A percentile compares a stretch with the other conserved stretches of the same genome.
phyloP scores from a whole-genome alignment of 92 coral and sea anemone species.

The Siderastrea radians region DNA sequence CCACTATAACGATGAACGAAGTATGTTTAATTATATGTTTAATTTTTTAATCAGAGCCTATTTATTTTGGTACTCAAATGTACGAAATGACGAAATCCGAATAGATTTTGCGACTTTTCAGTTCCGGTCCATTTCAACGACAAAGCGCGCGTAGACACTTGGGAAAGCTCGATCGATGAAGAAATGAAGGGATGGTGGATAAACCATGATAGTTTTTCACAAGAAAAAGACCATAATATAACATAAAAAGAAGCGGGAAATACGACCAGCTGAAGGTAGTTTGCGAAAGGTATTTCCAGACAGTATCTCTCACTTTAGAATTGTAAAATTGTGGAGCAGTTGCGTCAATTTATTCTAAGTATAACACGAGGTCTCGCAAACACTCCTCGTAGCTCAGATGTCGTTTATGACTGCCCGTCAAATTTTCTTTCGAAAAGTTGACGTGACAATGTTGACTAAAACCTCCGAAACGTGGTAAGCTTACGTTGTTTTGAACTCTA shows the following conservation, averaged over 20 bases:
- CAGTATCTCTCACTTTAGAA: background rate
- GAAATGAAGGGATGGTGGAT: conserved; percentile 88
- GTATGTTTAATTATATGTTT: too few relatives aligned
- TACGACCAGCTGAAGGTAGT: conserved; percentile 86
- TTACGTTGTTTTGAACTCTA: background rate
- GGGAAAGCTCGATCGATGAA: conserved; percentile 38
- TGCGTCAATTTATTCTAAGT: background rate
- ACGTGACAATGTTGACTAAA: conserved; percentile 18
- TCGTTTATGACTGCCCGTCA: background rate
- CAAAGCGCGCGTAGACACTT: conserved; percentile 26
- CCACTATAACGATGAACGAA: background rate
- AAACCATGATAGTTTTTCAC: conserved; percentile 90
- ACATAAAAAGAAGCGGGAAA: conserved; percentile 88
- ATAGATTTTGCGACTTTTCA: background rate
- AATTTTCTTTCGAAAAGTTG: background rate
- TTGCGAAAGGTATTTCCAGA: conserved; percentile 31
- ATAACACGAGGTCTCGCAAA: conserved; percentile 1
- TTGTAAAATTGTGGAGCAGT: conserved; percentile 5
- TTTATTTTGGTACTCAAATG: too few relatives aligned
- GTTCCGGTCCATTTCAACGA: conserved; percentile 3
- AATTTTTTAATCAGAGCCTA: too few relatives aligned
- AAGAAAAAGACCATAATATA: conserved; percentile 91
- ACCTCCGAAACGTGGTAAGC: background rate
- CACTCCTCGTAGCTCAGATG: background rate
- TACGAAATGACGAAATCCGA: background rate